Evolutionary conservation across 2,888 invertebrate genomes (phyloP).

Genomic region (Sympetrum striolatum): DNA sequence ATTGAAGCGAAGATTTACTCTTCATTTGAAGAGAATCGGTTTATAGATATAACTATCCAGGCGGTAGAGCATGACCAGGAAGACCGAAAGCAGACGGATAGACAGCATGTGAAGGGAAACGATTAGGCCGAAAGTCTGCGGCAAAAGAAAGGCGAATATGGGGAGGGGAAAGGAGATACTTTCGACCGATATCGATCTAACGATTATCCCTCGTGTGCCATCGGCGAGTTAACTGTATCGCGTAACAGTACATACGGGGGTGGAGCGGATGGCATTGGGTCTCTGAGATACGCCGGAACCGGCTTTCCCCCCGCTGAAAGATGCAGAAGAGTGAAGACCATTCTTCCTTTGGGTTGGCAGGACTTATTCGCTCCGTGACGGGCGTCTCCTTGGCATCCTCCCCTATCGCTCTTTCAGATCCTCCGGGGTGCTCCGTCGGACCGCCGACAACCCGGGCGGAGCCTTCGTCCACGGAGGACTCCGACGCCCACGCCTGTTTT

Average conservation of each 20-base stretch:
- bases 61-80: too few relatives aligned
- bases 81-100: too few relatives aligned
- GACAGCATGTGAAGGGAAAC: too few relatives aligned
- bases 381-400: slow-evolving; percentile 3
- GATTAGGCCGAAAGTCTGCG: too few relatives aligned
- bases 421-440: neutral
- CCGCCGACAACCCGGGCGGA: neutral
- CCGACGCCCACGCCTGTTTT: neutral
- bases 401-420: neutral
- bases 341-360: neutral
- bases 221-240: neutral
- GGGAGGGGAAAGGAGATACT: neutral
- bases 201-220: neutral
- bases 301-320: neutral
- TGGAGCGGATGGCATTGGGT: neutral
- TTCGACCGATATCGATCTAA: neutral
- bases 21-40: too few relatives aligned
- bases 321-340: neutral
- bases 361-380: slow-evolving; percentile 1
- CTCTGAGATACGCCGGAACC: neutral
- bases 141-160: neutral
- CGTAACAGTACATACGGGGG: neutral
- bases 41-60: too few relatives aligned
- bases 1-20: too few relatives aligned
- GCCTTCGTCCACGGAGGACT: neutral